phyloP scores from a whole-genome alignment of 2,888 invertebrate species.

The Hesperia comma region DNA sequence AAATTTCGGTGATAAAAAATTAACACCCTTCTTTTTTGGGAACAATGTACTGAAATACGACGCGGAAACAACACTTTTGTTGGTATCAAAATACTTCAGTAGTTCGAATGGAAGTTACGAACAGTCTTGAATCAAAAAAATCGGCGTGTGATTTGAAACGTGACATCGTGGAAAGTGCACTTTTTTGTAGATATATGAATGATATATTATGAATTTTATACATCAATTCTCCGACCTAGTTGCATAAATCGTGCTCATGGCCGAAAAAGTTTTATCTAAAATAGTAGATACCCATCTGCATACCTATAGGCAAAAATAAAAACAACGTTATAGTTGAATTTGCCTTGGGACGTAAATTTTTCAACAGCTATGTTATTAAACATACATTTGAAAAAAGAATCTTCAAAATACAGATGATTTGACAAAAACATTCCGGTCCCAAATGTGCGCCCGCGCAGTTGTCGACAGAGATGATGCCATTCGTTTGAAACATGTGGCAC shows the following conservation, averaged over 20 bases:
- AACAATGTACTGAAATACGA: constrained; percentile 54
- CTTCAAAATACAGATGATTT: constrained; percentile 36
- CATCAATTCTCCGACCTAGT: too few species aligned
- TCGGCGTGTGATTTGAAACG: too few species aligned
- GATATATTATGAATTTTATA: too few species aligned
- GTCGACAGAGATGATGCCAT: constrained; percentile 65
- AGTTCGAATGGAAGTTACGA: neutral
- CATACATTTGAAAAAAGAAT: constrained; percentile 7
- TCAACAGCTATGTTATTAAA: constrained; percentile 21
- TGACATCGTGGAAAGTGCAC: too few species aligned
- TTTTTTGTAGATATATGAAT: too few species aligned
- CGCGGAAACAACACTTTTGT: constrained; percentile 37
- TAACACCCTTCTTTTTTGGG: constrained; percentile 62
- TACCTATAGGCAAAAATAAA: too few species aligned
- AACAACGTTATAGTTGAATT: neutral
- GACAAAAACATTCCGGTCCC: constrained; percentile 52
- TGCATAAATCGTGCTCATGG: too few species aligned
- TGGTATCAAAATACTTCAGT: constrained; percentile 11
- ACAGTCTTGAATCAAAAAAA: too few species aligned
- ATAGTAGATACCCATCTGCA: too few species aligned
- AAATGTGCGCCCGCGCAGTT: constrained; percentile 60
- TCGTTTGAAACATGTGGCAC: constrained; percentile 74
- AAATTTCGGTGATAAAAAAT: constrained; percentile 74
- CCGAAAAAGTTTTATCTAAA: too few species aligned
- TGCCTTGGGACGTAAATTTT: neutral